Evolutionary conservation across 2,888 invertebrate genomes (phyloP), one percentile per base, ranked within the genome.

Genomic region (Dicyrtomina minuta): DNA sequence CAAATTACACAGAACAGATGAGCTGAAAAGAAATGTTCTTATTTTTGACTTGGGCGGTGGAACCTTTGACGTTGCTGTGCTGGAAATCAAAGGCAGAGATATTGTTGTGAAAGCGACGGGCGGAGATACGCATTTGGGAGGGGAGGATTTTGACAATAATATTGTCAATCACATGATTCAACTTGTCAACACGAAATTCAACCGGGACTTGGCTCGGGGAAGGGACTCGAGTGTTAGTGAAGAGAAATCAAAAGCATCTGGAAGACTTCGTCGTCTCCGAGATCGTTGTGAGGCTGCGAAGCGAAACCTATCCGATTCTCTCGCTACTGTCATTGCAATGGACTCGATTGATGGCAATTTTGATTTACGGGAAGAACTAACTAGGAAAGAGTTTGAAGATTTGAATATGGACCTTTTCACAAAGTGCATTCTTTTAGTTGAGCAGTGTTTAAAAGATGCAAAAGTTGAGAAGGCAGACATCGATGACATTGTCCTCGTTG

Each of bases 1-100:
- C 43, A 15, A 51, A n/a, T 41, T 61, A 8, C 60, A 68, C 2
- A 6, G 33, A 8, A 49, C 60, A 15, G 55, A 39, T 8, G 61
- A 61, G 8, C 5, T 43, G n/a, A n/a, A 39, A 24, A 68, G 61
- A n/a, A 33, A 53, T 12, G 17, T 68, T 10, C 33, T 33, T 8
- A 44, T 68, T n/a, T 68, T 68, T 55, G 68, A 68, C 24, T 26
- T 68, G 10, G 68, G 68, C n/a, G 68, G 68, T 1, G 68, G 68
- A 13, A 68, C 68, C 5, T 68, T 68, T 44, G 68, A 68, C 43
- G 61, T 68, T 2, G 62, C 64, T 0, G 39, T 64, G n/a, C 17
- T 69, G 22, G 12, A 27, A 15, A 51, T 64, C 17, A 33, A 22
- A 2, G 17, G 20, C 15, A 22, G 58, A 20, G 17, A 39, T 22